Evolutionary conservation across 2,888 invertebrate species (phyloP), one percentile per base, ranked within the genome.

Genomic region (Parasteatoda lunata): DNA sequence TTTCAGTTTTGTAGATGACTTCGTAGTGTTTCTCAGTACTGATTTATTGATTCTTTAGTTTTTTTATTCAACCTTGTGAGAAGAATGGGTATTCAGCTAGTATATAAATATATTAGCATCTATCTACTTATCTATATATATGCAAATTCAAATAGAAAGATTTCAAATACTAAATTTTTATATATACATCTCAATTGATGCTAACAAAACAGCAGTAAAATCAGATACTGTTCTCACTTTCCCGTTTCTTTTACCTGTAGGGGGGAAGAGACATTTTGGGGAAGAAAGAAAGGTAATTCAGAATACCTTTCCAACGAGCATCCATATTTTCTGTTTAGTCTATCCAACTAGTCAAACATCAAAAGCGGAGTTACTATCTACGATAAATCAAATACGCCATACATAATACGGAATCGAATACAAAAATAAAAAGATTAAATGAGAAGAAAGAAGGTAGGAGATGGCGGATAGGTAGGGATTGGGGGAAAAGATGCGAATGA

Each of bases 321-420:
- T 5, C 13, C 7, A 30, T 71, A 51, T 71, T 71, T 51, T 7
- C 30, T 71, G 51, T 71, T 71, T 71, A 30, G 49, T 51, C 15
- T 13, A n/a, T 51, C 49, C 49, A 59, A 13, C 59, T 71, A 49
- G 51, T 71, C 71, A 71, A 71, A 71, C 71, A 71, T 71, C 71
- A n/a, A 59, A 59, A 45, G 48, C 49, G 47, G 75, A n/a, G 3
- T 48, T 76, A 15, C 51, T 30, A 51, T 52, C 51, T 64, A 68
- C 52, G 11, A 68, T 68, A 77, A 15, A 66, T 68, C 77, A 77
- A 76, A 65, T 65, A 48, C 51, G 48, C 77, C 66, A 49, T 76
- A 76, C 69, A 52, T 68, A 68, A 66, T n/a, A 30, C 5, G n/a
- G 66, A 30, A 30, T 30, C 8, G 66, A 30, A 30, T n/a, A 66